Base-by-base conservation (phyloP, 2,797 vertebrate species). In the Molossus molossus region DNA sequence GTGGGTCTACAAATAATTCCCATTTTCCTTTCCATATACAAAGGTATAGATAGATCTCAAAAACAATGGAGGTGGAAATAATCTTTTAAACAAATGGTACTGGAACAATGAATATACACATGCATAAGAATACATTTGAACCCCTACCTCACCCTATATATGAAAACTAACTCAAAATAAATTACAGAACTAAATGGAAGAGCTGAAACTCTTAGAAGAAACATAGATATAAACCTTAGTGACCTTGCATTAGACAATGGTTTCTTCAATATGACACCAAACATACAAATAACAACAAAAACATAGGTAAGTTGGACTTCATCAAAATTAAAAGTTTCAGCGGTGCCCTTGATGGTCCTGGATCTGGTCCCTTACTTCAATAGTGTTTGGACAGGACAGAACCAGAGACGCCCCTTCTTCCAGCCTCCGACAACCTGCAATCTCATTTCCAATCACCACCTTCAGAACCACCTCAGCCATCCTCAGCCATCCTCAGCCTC, bases 131-230 rank as follows among this genome's bases (percentile, higher is more conserved):
- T 33, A 4, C 87, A 69, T 55, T 1, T 79, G 69, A 87, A 83
- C 3, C 8, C 29, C 15, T 85, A 57, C 13, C 15, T 57, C 29
- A 76, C 13, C 20, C 13, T 9, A n/a, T 3, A 58, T 45, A 33
- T 14, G 15, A 96, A 96, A 94, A 79, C 60, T 58, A 94, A 91
- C 67, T 88, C 40, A 57, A 94, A 94, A 94, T 69, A 3, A 6
- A 75, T 67, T 40, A 85, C 94, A 86, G 60, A 88, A 33, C 37
- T 87, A 96, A 95, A 86, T 15, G 5, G 58, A 69, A 75, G 29
- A 67, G 6, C 14, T 70, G 77, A 83, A 87, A 40, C 17, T 55
- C 83, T 95, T 81, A 81, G 4, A 48, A 96, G 64, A 17, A 90
- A 73, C 15, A 17, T 1, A 83, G 27, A 40, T 62, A 45, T 70